These are phyloP conservation scores for Eucera pruinosa DNA, from an alignment of 2,888 invertebrate species.

Conservation along the genomic window DNA sequence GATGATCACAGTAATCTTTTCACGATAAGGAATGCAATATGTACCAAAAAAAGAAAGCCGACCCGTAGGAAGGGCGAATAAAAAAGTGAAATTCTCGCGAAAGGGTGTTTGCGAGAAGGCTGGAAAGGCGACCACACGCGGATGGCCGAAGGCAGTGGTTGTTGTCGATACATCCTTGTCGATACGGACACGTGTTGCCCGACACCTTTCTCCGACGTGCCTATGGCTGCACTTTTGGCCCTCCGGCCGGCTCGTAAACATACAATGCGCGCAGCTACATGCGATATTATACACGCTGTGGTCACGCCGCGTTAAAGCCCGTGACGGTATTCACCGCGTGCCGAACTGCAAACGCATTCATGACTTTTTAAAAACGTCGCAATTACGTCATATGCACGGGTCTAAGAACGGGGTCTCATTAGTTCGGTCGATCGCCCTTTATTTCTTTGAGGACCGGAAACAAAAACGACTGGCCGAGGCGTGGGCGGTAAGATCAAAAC, in stretches of 20 bases:
- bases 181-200: constrained; percentile 80
- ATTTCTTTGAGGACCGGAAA: constrained; percentile 55
- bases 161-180: constrained; percentile 76
- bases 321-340: constrained; percentile 74
- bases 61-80: background rate
- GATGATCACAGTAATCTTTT: too few species aligned
- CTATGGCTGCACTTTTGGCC: constrained; percentile 46
- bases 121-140: constrained; percentile 76
- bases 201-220: constrained; percentile 65
- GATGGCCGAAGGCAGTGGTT: constrained; percentile 74
- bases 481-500: constrained; percentile 76
- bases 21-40: too few species aligned
- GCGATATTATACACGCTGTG: constrained; percentile 71
- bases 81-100: background rate
- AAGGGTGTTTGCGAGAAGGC: background rate
- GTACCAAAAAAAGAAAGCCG: too few species aligned
- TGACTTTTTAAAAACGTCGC: constrained; percentile 80
- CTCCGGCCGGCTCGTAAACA: constrained; percentile 74
- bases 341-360: constrained; percentile 76
- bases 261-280: constrained; percentile 76
- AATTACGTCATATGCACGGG: constrained; percentile 79
- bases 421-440: constrained; percentile 62
- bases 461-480: constrained; percentile 51
- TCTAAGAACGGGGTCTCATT: constrained; percentile 60
- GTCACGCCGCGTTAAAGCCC: constrained; percentile 78